A percentile compares a stretch with the other conserved stretches of the same genome.
These are phyloP conservation scores for Scomberomorus guttatus DNA, from an alignment of 2,797 vertebrate species.

Conservation along the genomic window DNA sequence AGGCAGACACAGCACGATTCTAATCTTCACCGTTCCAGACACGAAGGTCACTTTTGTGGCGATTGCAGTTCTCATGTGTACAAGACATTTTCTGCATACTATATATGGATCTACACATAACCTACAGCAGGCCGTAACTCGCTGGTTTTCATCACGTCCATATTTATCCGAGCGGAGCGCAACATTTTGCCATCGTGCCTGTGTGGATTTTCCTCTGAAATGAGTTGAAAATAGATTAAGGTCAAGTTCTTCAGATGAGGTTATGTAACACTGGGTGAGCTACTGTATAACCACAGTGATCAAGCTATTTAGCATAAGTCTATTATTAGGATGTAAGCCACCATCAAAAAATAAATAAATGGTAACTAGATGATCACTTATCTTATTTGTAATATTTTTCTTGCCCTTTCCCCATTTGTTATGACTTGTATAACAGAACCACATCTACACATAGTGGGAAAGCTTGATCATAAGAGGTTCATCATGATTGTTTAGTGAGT, in stretches of 20 bases:
- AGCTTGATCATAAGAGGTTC: constrained; percentile 1
- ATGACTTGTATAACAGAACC: constrained; percentile 12
- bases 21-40: constrained; percentile 85
- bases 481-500: constrained; percentile 29
- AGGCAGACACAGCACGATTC: constrained; percentile 85
- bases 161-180: not conserved
- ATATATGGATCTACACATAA: constrained; percentile 17
- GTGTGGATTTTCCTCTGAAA: constrained; percentile 8
- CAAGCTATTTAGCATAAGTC: constrained; percentile 14
- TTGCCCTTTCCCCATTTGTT: not conserved
- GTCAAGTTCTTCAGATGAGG: constrained; percentile 55
- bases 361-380: constrained; percentile 12
- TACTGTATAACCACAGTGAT: constrained; percentile 17
- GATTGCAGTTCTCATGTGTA: constrained; percentile 68
- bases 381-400: constrained; percentile 23
- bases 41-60: constrained; percentile 83
- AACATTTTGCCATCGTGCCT: constrained; percentile 2
- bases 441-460: not conserved
- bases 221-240: constrained; percentile 36
- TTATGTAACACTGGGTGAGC: constrained; percentile 63
- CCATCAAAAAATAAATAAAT: not conserved
- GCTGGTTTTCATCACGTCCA: not conserved
- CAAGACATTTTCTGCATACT: constrained; percentile 50
- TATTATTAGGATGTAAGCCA: constrained; percentile 15
- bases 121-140: not conserved